Evolutionary conservation across 2,113 vertebrate species (phyloP).

Genomic region (Callipepla californica): DNA sequence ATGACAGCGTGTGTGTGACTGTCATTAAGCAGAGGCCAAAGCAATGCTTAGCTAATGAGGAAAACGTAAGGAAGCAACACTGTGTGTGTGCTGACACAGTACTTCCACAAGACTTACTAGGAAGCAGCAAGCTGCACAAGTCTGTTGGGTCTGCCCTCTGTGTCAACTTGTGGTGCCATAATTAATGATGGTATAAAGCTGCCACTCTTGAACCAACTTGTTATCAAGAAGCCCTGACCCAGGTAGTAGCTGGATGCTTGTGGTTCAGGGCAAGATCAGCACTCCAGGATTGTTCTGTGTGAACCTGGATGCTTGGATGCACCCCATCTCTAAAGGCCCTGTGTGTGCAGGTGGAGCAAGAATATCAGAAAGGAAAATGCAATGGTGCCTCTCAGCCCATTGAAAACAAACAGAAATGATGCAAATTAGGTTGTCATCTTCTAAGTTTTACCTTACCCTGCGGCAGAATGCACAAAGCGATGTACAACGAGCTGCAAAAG

Average conservation of each 20-base stretch:
- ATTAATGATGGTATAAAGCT: not conserved
- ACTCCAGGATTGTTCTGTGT: not conserved
- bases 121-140: not conserved
- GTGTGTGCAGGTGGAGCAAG: not conserved
- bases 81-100: fast-evolving
- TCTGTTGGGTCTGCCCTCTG: not conserved
- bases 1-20: not conserved
- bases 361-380: not conserved
- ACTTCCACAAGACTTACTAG: not conserved
- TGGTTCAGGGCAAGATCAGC: not conserved
- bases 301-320: not conserved
- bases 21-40: not conserved
- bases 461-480: not conserved
- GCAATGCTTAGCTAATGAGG: not conserved
- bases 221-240: not conserved
- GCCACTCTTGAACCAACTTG: not conserved
- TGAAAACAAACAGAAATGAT: not conserved
- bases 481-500: not conserved
- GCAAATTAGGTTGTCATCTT: not conserved
- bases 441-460: not conserved
- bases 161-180: not conserved
- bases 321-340: not conserved
- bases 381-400: not conserved
- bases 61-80: fast-evolving
- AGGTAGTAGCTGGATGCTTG: not conserved